A percentile compares a stretch with the other conserved stretches of the same genome.
phyloP scores from a whole-genome alignment of 1,140 invertebrate genomes.

The Halyomorpha halys region DNA sequence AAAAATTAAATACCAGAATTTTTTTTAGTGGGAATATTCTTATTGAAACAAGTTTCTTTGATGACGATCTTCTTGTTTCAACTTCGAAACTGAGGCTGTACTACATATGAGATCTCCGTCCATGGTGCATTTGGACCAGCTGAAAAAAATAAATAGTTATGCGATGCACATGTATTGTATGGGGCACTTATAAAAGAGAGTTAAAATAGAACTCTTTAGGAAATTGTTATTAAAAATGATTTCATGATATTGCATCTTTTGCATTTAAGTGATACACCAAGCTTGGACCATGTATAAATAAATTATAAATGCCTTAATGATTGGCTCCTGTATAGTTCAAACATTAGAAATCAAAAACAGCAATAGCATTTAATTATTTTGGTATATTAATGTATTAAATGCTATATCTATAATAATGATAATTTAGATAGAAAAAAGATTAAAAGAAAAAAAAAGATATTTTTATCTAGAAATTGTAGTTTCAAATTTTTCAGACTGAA shows the following conservation, averaged over 20 bases:
- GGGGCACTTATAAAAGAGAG: not conserved
- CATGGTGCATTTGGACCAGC: too few relatives aligned
- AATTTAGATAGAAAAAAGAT: too few relatives aligned
- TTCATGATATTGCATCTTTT: not conserved
- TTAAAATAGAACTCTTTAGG: not conserved
- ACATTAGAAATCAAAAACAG: too few relatives aligned
- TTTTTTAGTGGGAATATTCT: slow-evolving; percentile 90
- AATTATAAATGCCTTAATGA: slow-evolving; percentile 1
- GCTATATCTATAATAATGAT: too few relatives aligned
- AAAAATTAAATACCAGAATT: slow-evolving; percentile 27
- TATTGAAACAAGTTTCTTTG: slow-evolving; percentile 97
- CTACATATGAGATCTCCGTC: slow-evolving; percentile 62
- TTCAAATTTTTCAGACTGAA: too few relatives aligned
- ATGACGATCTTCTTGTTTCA: slow-evolving; percentile 88
- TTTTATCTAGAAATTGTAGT: too few relatives aligned
- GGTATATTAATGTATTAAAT: too few relatives aligned
- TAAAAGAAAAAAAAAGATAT: too few relatives aligned
- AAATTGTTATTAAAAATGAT: not conserved
- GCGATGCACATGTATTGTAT: not conserved
- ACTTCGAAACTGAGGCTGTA: slow-evolving; percentile 91
- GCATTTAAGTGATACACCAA: slow-evolving; percentile 1
- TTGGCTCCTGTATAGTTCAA: not conserved
- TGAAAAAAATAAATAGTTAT: not conserved
- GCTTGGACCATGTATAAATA: slow-evolving; percentile 6
- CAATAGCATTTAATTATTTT: too few relatives aligned